phyloP scores from a whole-genome alignment of 2,797 vertebrate species.

The Ambastaia sidthimunki region DNA sequence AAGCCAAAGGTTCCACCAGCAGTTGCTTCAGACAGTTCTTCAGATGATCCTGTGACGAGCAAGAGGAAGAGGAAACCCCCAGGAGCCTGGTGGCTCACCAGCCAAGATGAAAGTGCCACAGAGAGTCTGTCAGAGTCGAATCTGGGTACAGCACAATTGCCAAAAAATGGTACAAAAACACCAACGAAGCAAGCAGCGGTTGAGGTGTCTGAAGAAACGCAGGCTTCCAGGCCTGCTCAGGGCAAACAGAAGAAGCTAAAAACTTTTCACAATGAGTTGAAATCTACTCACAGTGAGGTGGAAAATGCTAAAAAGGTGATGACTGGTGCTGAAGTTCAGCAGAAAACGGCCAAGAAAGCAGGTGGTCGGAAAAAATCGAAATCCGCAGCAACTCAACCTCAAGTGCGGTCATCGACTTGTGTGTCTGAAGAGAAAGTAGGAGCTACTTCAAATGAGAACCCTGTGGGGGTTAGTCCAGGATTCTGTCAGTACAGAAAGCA shows the following conservation, averaged over 20 bases:
- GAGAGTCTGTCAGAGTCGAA: conserved; percentile 36
- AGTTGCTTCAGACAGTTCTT: conserved; percentile 39
- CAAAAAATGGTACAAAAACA: conserved; percentile 56
- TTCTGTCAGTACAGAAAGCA: conserved; percentile 29
- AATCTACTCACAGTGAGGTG: no score
- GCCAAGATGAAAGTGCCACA: conserved; percentile 1
- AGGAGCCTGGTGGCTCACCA: conserved; percentile 67
- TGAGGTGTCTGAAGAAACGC: not conserved
- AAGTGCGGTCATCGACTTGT: not conserved
- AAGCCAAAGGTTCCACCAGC: conserved; percentile 9
- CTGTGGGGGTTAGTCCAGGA: conserved; percentile 54
- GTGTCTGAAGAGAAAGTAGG: conserved; percentile 30
- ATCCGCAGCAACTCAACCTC: not conserved
- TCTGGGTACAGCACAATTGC: not conserved
- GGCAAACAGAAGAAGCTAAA: conserved; percentile 28
- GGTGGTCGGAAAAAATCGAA: not conserved
- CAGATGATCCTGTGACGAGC: conserved; percentile 12
- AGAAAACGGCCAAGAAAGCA: conserved; percentile 23
- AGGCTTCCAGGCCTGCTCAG: not conserved
- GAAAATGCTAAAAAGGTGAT: conserved; percentile 46
- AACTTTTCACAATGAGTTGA: conserved; percentile 19
- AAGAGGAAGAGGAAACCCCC: conserved; percentile 69
- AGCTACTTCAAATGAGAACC: conserved; percentile 20
- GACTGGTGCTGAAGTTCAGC: conserved; percentile 22
- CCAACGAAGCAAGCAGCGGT: conserved; percentile 13